Evolutionary conservation across 1,140 invertebrate genomes (phyloP), one percentile per base, ranked within the genome.

Genomic region (Cryptotermes secundus): DNA sequence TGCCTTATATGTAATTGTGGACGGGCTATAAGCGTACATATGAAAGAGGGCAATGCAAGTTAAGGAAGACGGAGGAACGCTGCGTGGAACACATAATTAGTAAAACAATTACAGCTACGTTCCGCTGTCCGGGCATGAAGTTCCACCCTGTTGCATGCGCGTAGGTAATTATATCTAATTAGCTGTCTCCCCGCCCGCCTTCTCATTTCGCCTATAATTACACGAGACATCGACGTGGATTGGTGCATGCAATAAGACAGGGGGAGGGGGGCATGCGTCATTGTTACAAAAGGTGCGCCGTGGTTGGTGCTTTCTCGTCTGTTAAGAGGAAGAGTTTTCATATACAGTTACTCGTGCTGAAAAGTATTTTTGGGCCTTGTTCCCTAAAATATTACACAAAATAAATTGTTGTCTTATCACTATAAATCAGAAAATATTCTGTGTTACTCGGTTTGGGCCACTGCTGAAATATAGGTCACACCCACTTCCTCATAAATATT

Each of bases 141-240:
- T 72, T 31, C 26, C 59, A 72, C 59, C 59, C 59, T 31, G 59
- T 31, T 72, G 59, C 59, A 72, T 72, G 59, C 59, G 59, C 6
- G 59, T 72, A 72, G 26, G 59, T 72, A 72, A 72, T 72, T 72
- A 72, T 31, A 72, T 9, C 59, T 72, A n/a, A 72, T 72, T 72
- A 72, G 7, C 59, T 72, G 59, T 26, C n/a, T 72, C 45, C 59
- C 26, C 59, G 59, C 59, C 59, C 59, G 59, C 59, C 59, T 72
- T 72, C 31, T 72, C 59, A 72, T 72, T 72, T 72, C 59, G n/a
- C 59, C 59, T 31, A 26, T 72, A 72, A 72, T 72, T 72, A n/a
- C 59, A 72, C 59, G 59, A 72, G 59, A 72, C 59, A 14, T n/a
- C 59, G 26, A 31, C n/a, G 59, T n/a, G 59, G 59, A 72, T 72